phyloP scores from a whole-genome alignment of 2,113 vertebrate species.

The Syngnathoides biaculeatus region DNA sequence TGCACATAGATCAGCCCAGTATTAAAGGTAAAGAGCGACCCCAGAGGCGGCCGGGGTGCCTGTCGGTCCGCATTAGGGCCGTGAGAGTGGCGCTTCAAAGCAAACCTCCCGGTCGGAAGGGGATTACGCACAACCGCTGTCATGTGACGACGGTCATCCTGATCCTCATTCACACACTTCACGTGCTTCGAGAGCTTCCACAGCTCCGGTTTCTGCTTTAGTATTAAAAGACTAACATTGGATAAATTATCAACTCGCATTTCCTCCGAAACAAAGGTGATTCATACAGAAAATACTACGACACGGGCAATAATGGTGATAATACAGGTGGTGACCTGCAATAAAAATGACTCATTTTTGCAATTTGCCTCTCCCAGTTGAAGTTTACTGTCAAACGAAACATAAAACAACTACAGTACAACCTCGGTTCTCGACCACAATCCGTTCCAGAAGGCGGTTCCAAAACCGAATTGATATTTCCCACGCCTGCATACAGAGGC shows the following conservation, averaged over 20 bases:
- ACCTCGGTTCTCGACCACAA: too few relatives aligned
- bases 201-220: slow-evolving; percentile 19
- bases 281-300: background rate
- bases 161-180: slow-evolving; percentile 41
- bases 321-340: background rate
- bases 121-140: slow-evolving; percentile 46
- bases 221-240: slow-evolving; percentile 10
- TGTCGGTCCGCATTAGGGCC: slow-evolving; percentile 46
- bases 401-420: too few relatives aligned
- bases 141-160: slow-evolving; percentile 52
- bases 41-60: slow-evolving; percentile 6
- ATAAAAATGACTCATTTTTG: background rate
- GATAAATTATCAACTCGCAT: background rate
- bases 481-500: too few relatives aligned
- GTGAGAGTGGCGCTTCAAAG: slow-evolving; percentile 42
- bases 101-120: slow-evolving; percentile 37
- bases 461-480: too few relatives aligned
- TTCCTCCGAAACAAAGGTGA: too few relatives aligned
- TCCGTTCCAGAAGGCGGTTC: too few relatives aligned
- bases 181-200: slow-evolving; percentile 28
- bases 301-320: background rate
- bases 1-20: background rate
- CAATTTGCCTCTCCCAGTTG: too few relatives aligned
- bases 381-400: too few relatives aligned
- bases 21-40: slow-evolving; percentile 6